A percentile compares a stretch with the other conserved stretches of the same genome.
Conservation (phyloP, 2,797 vertebrate genomes). For the Dendrocincla fuliginosa region DNA sequence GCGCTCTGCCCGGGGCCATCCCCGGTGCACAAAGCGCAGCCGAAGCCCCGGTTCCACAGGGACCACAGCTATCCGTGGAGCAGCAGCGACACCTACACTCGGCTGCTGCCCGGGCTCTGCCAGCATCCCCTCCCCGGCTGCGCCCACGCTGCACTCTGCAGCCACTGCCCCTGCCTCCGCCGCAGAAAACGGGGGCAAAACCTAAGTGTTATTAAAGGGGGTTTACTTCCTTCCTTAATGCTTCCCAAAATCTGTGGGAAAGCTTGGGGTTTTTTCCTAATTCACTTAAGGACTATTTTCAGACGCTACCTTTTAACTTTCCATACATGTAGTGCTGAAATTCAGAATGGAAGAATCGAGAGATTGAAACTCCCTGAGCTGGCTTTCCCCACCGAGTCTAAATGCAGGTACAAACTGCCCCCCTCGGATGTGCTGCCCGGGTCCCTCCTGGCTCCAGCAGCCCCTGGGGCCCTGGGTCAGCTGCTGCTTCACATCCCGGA, state of each 20-base stretch:
- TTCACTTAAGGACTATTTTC: neutral
- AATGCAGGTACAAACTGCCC: neutral
- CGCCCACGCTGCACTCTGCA: neutral
- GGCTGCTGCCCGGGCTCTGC: neutral
- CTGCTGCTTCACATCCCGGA: neutral
- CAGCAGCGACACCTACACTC: constrained; percentile 53
- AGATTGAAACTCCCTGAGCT: neutral
- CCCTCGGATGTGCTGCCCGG: neutral
- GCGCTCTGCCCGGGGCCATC: neutral
- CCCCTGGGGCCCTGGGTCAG: neutral
- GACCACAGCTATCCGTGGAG: neutral
- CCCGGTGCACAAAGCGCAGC: neutral
- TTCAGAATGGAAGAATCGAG: neutral
- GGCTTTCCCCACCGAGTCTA: neutral
- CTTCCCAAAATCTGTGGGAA: neutral
- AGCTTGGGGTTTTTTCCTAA: neutral
- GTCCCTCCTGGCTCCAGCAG: neutral
- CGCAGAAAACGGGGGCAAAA: neutral
- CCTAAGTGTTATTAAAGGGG: neutral
- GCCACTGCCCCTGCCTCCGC: neutral
- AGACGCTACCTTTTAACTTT: neutral
- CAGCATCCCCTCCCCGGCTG: neutral
- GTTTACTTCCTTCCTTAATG: neutral
- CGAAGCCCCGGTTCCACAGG: neutral
- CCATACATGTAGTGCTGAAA: neutral